These are phyloP conservation scores for Cygnus atratus DNA, from an alignment of 2,113 vertebrate species.

Conservation along the genomic window DNA sequence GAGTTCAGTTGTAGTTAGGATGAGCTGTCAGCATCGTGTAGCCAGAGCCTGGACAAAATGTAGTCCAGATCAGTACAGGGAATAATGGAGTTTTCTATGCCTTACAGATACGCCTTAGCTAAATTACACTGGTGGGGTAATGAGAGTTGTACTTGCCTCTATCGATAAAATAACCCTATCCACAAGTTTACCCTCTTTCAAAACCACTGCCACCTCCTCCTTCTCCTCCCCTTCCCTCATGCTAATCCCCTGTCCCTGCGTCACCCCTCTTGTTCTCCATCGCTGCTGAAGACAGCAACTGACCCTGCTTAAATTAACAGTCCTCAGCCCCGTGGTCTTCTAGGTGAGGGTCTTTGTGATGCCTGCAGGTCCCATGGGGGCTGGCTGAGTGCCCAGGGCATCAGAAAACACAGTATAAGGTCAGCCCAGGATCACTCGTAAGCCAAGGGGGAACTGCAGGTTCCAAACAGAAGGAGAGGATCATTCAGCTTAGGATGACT, in stretches of 20 bases:
- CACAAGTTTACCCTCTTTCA: background rate
- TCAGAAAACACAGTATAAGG: background rate
- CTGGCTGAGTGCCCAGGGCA: background rate
- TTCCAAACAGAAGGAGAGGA: background rate
- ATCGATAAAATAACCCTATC: background rate
- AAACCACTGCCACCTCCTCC: background rate
- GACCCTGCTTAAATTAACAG: background rate
- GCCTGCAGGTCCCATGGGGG: background rate
- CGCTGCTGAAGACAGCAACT: background rate
- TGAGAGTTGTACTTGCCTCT: background rate
- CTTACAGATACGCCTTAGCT: background rate
- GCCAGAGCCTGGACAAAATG: background rate
- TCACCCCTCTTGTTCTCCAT: background rate
- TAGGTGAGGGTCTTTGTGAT: background rate
- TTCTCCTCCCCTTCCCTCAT: background rate
- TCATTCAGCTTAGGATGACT: background rate
- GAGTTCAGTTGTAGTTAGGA: background rate
- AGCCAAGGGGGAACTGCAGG: background rate
- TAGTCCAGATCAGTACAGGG: background rate
- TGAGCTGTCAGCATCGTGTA: background rate
- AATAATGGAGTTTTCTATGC: background rate
- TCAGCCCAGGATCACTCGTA: background rate
- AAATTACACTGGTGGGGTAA: background rate
- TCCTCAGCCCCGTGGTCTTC: background rate
- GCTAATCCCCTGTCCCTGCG: background rate